These are phyloP conservation scores for Beaufortia kweichowensis DNA, from an alignment of 2,113 vertebrate genomes.

Conservation along the genomic window DNA sequence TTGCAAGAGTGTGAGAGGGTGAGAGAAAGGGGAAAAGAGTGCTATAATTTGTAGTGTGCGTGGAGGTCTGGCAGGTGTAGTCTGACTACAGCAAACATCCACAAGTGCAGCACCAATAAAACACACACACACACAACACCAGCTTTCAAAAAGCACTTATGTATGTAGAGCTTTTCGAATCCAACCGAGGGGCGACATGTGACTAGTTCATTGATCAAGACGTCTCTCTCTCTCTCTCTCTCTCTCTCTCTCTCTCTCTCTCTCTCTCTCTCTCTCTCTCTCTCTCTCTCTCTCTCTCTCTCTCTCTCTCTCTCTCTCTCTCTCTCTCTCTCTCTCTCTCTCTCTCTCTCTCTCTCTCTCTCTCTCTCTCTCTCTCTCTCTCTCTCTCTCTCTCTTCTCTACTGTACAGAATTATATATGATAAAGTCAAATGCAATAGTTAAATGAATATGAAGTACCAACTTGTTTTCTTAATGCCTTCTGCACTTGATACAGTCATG, in stretches of 20 bases:
- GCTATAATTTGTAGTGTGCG: constrained; percentile 41
- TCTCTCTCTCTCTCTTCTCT: not conserved
- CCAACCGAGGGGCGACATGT: constrained; percentile 16
- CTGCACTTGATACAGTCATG: constrained; percentile 10
- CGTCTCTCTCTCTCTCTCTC: not conserved
- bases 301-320: too few species aligned
- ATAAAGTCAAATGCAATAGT: not conserved
- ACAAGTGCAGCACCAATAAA: not conserved
- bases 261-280: too few species aligned
- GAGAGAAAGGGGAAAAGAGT: not conserved
- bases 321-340: not conserved
- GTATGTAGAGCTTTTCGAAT: not conserved
- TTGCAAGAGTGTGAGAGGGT: not conserved
- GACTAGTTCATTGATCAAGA: constrained; percentile 12
- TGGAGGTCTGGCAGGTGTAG: constrained; percentile 44
- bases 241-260: too few species aligned
- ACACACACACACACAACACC: constrained; percentile 10
- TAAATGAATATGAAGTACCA: not conserved
- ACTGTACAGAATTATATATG: not conserved
- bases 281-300: too few species aligned
- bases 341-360: too few species aligned
- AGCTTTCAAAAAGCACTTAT: not conserved
- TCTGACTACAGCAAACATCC: constrained; percentile 36
- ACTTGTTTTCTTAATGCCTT: not conserved
- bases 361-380: too few species aligned